Evolutionary conservation across 2,888 invertebrate species (phyloP).

Genomic region (Cataglyphis rosenhaueri): DNA sequence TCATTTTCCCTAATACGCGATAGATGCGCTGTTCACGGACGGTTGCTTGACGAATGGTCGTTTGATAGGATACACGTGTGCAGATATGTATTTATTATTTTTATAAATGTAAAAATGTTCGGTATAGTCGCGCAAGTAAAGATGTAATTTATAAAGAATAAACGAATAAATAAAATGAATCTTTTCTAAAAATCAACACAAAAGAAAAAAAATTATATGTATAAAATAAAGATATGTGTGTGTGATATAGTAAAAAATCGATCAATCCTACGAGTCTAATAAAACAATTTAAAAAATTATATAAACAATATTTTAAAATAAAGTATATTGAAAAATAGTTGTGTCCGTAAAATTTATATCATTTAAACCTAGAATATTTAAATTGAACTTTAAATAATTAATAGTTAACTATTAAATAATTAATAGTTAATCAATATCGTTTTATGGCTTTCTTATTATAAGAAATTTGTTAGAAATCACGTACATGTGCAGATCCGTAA

Average conservation of each 20-base stretch:
- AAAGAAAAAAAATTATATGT: neutral
- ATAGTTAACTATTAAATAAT: neutral
- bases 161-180: neutral
- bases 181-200: neutral
- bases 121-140: neutral
- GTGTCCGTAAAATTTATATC: neutral
- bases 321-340: neutral
- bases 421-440: neutral
- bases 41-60: slow-evolving; percentile 29
- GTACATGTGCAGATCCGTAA: slow-evolving; percentile 12
- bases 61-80: neutral
- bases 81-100: neutral
- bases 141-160: neutral
- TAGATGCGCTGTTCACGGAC: slow-evolving; percentile 59
- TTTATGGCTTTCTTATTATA: neutral
- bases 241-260: neutral
- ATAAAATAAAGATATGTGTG: neutral
- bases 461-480: slow-evolving; percentile 11
- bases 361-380: neutral
- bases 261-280: neutral
- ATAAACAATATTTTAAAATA: neutral
- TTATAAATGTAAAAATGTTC: neutral
- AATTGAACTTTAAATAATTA: neutral
- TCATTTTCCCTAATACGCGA: slow-evolving; percentile 73
- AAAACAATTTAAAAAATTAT: neutral